These are phyloP conservation scores for Ivindomyrus marchei DNA, from an alignment of 2,113 vertebrate genomes.

Conservation along the genomic window DNA sequence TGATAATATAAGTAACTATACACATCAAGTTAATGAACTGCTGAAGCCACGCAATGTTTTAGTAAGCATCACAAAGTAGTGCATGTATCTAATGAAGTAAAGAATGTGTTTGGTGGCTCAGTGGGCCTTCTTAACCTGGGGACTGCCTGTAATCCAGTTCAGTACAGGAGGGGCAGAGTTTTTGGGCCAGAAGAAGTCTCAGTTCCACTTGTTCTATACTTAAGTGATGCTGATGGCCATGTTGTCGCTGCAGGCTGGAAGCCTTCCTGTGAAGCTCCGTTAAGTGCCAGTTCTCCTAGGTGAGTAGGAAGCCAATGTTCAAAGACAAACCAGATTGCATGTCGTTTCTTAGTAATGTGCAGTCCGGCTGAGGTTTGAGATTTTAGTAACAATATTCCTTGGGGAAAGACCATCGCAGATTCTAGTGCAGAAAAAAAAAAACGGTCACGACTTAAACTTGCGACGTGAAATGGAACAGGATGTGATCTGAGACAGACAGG, in stretches of 20 bases:
- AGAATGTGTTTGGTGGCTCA: neutral
- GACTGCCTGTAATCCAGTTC: neutral
- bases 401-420: neutral
- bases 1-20: neutral
- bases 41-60: neutral
- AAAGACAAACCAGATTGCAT: neutral
- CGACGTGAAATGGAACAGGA: neutral
- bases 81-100: neutral
- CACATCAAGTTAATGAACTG: neutral
- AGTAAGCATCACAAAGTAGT: neutral
- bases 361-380: neutral
- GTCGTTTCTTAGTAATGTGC: neutral
- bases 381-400: neutral
- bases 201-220: neutral
- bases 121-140: neutral
- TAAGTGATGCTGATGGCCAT: neutral
- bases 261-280: neutral
- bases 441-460: neutral
- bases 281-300: neutral
- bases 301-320: neutral
- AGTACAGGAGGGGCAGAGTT: neutral
- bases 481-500: neutral
- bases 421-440: neutral
- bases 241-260: neutral
- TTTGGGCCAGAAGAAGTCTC: neutral